A percentile compares a stretch with the other conserved stretches of the same genome.
Conservation (phyloP, 2,113 vertebrate species). For the Hydropotes inermis region DNA sequence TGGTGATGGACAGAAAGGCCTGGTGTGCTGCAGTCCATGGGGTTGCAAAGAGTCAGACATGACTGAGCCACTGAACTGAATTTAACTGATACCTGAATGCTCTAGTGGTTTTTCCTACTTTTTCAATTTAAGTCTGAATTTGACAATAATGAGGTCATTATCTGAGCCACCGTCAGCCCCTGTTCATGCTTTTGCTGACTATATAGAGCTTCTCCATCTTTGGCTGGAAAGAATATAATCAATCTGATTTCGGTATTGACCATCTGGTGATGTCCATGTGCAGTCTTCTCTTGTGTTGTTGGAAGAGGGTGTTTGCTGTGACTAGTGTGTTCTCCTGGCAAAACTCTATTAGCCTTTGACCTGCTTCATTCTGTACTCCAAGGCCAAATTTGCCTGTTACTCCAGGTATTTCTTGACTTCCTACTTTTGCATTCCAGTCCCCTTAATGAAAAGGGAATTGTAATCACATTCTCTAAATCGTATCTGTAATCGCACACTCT, state of each 20-base stretch:
- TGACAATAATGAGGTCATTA: background rate
- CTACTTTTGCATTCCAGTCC: background rate
- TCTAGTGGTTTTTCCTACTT: background rate
- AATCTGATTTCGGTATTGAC: background rate
- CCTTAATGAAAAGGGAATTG: background rate
- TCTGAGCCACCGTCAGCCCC: background rate
- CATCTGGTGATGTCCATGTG: background rate
- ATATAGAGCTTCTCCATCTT: background rate
- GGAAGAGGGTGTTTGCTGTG: background rate
- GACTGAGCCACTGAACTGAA: background rate
- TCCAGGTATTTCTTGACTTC: background rate
- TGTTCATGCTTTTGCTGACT: background rate
- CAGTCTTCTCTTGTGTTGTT: background rate
- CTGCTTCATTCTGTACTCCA: background rate
- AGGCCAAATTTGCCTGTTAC: background rate
- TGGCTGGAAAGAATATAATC: background rate
- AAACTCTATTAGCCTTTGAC: background rate
- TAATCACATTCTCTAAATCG: background rate
- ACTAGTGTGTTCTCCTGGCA: background rate
- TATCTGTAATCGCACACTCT: background rate
- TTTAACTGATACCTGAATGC: background rate
- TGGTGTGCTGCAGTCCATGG: background rate
- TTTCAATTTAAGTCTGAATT: background rate
- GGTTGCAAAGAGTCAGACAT: rapidly evolving
- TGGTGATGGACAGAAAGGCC: background rate